phyloP scores from a whole-genome alignment of 1,140 invertebrate species.

The Lepidostoma basale region DNA sequence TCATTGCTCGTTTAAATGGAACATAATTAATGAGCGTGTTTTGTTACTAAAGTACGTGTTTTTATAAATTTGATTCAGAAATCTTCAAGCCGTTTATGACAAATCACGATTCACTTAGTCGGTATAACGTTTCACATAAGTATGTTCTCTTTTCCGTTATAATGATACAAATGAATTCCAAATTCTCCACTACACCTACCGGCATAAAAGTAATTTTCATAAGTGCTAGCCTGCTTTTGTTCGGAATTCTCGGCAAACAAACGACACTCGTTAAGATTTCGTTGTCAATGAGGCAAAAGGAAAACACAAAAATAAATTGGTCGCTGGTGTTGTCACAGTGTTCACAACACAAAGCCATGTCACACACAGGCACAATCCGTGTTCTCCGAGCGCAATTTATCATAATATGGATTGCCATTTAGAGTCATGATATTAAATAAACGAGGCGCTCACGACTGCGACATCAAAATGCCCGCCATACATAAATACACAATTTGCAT shows the following conservation, averaged over 20 bases:
- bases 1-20: too few relatives aligned
- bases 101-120: too few relatives aligned
- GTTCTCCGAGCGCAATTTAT: constrained; percentile 36
- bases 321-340: constrained; percentile 23
- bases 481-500: constrained; percentile 44
- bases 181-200: not conserved
- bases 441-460: constrained; percentile 45
- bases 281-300: not conserved
- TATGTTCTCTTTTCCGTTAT: too few relatives aligned
- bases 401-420: constrained; percentile 46
- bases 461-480: constrained; percentile 44
- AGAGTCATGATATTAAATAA: constrained; percentile 45
- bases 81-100: too few relatives aligned
- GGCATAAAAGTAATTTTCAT: too few relatives aligned
- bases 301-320: constrained; percentile 2
- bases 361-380: constrained; percentile 3
- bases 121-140: too few relatives aligned
- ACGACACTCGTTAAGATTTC: constrained; percentile 14
- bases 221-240: not conserved
- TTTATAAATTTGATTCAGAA: too few relatives aligned
- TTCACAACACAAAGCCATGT: constrained; percentile 36
- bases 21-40: too few relatives aligned
- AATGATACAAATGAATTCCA: not conserved
- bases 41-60: too few relatives aligned
- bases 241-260: not conserved